phyloP scores from a whole-genome alignment of 2,113 vertebrate species.

The Corythornis vintsioides region DNA sequence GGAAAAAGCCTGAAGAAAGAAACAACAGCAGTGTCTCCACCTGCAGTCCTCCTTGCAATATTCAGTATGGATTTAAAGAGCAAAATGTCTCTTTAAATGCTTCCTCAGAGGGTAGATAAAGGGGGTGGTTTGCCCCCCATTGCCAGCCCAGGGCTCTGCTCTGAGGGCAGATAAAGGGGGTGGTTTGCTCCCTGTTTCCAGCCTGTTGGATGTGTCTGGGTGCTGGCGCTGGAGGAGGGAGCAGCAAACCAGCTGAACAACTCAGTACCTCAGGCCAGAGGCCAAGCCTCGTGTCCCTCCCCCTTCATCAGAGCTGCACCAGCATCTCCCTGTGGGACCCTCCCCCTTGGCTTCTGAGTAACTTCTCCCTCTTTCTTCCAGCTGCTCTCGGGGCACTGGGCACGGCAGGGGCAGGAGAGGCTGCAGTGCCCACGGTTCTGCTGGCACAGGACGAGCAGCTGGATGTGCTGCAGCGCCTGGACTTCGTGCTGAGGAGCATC shows the following conservation, averaged over 20 bases:
- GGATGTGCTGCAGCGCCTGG: conserved; percentile 86
- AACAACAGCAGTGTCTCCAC: not conserved
- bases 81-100: too few species aligned
- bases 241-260: not conserved
- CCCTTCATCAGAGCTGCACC: fast-evolving
- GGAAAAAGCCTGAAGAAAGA: not conserved
- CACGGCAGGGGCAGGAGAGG: conserved; percentile 56
- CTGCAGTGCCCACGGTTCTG: not conserved
- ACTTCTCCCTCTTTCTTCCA: not conserved
- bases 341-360: fast-evolving
- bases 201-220: too few species aligned
- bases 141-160: not conserved
- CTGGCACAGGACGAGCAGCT: conserved; percentile 75
- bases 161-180: not conserved
- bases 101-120: not conserved
- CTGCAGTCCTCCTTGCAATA: not conserved
- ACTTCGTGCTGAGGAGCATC: conserved; percentile 83
- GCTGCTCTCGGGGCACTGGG: conserved; percentile 8
- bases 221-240: not conserved
- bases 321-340: fast-evolving
- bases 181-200: not conserved
- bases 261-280: not conserved
- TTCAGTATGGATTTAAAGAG: not conserved
- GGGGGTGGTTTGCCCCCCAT: not conserved
- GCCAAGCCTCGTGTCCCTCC: fast-evolving